These are phyloP conservation scores for Ciconia boyciana DNA, from an alignment of 2,113 vertebrate genomes.

Conservation along the genomic window DNA sequence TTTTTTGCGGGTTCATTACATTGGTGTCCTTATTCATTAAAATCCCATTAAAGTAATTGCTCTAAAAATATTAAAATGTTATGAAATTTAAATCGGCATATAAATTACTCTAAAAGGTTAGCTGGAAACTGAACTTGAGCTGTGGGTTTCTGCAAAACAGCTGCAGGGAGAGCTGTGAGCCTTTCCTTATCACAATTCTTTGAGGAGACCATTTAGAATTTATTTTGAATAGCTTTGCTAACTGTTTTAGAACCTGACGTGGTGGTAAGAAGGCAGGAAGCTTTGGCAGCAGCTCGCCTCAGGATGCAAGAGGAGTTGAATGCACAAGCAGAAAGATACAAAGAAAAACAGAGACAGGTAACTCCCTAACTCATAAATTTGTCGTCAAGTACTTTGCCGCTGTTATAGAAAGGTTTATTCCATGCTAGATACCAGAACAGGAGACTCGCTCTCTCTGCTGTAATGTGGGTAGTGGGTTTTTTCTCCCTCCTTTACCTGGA, in stretches of 20 bases:
- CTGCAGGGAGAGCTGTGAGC: background rate
- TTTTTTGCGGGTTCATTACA: background rate
- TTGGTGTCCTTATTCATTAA: background rate
- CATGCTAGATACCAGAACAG: background rate
- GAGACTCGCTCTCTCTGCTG: background rate
- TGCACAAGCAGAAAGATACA: conserved; percentile 83
- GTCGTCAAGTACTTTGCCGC: background rate
- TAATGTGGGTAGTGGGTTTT: background rate
- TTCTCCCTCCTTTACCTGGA: background rate
- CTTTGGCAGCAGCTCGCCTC: conserved; percentile 82
- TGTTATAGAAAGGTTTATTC: background rate
- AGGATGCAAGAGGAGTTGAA: conserved; percentile 91
- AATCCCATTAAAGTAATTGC: background rate
- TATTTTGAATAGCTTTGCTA: background rate
- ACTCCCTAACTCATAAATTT: background rate
- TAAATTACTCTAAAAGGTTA: background rate
- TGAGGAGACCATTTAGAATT: background rate
- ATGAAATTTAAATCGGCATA: background rate
- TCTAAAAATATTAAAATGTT: background rate
- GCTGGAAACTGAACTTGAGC: background rate
- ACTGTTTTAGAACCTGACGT: conserved; percentile 70
- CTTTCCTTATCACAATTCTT: background rate
- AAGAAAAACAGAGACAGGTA: conserved; percentile 87
- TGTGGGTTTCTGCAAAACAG: background rate
- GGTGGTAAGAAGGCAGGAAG: conserved; percentile 84